Conservation (phyloP, 2,797 vertebrate genomes). For the Scarus forsteni region DNA sequence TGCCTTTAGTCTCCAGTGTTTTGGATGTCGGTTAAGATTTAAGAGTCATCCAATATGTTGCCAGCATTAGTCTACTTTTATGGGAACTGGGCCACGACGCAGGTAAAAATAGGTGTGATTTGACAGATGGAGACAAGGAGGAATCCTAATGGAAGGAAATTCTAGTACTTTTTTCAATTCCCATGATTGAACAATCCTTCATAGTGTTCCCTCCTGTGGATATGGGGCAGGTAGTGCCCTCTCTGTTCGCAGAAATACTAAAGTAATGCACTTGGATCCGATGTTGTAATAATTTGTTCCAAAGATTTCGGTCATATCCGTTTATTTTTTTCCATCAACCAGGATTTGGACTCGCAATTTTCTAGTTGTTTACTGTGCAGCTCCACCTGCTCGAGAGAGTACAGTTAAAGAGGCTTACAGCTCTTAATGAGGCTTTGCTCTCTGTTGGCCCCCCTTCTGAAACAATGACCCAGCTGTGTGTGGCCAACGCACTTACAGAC, state of each 20-base stretch:
- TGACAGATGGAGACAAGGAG: conserved; percentile 1
- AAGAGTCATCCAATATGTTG: no score
- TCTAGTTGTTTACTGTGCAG: conserved; percentile 10
- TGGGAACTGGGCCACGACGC: not conserved
- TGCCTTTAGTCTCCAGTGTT: no score
- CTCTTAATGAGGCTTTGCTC: conserved; percentile 72
- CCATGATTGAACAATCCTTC: conserved; percentile 18
- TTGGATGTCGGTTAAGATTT: no score
- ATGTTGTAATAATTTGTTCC: conserved; percentile 3
- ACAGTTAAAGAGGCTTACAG: conserved; percentile 74
- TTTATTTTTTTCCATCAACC: conserved; percentile 28
- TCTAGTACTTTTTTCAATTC: conserved; percentile 23
- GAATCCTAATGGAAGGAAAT: not conserved
- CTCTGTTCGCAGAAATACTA: not conserved
- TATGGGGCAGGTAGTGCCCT: not conserved
- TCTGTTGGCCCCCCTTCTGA: conserved; percentile 32
- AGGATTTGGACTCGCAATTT: conserved; percentile 44
- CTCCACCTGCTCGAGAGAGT: conserved; percentile 60
- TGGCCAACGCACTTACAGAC: conserved; percentile 3
- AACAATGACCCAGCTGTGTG: conserved; percentile 77
- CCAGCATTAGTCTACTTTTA: not conserved
- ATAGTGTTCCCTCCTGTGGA: conserved; percentile 13
- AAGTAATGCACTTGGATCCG: conserved; percentile 13
- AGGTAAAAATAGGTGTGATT: not conserved
- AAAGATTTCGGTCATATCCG: conserved; percentile 9